Conservation (phyloP, 1,140 invertebrate genomes). For the Acromyrmex heyeri region DNA sequence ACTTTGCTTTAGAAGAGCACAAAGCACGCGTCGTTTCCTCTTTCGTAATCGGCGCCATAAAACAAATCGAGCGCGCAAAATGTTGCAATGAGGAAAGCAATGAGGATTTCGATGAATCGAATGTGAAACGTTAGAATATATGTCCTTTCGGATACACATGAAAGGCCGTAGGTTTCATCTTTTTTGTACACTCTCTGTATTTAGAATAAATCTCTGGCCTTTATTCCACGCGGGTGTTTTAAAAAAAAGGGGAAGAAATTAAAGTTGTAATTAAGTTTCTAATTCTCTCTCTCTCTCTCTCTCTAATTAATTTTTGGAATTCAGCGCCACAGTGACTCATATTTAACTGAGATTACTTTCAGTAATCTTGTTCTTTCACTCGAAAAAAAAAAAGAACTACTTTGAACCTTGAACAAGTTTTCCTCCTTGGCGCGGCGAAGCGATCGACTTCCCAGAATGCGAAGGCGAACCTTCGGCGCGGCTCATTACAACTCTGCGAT, state of each 20-base stretch:
- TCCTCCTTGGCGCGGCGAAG: conserved; percentile 31
- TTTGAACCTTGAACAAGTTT: conserved; percentile 54
- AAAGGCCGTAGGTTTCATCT: neutral
- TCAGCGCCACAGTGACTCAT: neutral
- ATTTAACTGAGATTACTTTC: neutral
- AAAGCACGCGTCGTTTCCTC: conserved; percentile 25
- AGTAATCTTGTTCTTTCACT: neutral
- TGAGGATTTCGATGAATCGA: conserved; percentile 2
- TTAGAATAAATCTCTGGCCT: neutral
- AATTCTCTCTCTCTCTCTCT: too few relatives aligned
- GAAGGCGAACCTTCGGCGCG: conserved; percentile 39
- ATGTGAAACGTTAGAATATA: neutral
- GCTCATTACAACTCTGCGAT: neutral
- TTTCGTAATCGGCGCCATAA: conserved; percentile 56
- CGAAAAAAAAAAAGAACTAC: neutral
- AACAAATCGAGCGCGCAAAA: conserved; percentile 44
- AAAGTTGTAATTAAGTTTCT: neutral
- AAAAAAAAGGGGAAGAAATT: neutral
- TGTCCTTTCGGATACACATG: neutral
- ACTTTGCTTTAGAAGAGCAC: conserved; percentile 44
- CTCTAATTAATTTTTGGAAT: neutral
- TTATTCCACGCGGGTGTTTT: neutral
- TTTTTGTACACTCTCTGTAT: neutral
- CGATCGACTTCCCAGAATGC: conserved; percentile 43
- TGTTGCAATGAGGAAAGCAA: conserved; percentile 35